These are phyloP conservation scores for Strix aluco DNA, from an alignment of 2,113 vertebrate species.

Conservation along the genomic window DNA sequence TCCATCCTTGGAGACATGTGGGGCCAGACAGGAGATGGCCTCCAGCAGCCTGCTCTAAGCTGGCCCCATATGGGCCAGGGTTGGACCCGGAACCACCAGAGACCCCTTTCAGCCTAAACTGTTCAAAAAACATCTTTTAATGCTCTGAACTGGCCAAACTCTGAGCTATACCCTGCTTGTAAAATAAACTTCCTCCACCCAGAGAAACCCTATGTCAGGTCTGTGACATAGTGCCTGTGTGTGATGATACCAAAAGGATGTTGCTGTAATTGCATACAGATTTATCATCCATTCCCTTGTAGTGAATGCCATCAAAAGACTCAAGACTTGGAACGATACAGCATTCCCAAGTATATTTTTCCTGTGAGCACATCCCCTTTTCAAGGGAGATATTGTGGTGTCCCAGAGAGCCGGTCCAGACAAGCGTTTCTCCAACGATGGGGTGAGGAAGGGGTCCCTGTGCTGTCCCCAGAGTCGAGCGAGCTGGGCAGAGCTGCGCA, in stretches of 20 bases:
- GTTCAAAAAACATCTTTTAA: neutral
- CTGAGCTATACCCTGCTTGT: neutral
- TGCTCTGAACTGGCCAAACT: neutral
- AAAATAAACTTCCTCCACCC: neutral
- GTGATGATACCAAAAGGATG: neutral
- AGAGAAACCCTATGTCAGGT: neutral
- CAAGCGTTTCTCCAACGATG: neutral
- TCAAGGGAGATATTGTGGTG: neutral
- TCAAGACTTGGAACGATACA: neutral
- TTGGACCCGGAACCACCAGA: neutral
- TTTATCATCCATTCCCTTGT: neutral
- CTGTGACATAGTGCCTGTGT: neutral
- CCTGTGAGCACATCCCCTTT: neutral
- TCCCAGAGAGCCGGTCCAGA: neutral
- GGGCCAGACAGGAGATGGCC: neutral
- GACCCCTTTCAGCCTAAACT: neutral
- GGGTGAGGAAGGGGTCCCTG: neutral
- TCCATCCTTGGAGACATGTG: neutral
- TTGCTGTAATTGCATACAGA: constrained; percentile 13
- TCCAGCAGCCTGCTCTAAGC: neutral
- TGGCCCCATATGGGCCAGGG: accelerated
- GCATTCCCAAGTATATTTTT: neutral
- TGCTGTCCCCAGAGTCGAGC: accelerated
- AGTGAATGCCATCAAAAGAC: neutral
- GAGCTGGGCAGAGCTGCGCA: neutral